phyloP scores from a whole-genome alignment of 2,113 vertebrate genomes.

The Pipa parva region DNA sequence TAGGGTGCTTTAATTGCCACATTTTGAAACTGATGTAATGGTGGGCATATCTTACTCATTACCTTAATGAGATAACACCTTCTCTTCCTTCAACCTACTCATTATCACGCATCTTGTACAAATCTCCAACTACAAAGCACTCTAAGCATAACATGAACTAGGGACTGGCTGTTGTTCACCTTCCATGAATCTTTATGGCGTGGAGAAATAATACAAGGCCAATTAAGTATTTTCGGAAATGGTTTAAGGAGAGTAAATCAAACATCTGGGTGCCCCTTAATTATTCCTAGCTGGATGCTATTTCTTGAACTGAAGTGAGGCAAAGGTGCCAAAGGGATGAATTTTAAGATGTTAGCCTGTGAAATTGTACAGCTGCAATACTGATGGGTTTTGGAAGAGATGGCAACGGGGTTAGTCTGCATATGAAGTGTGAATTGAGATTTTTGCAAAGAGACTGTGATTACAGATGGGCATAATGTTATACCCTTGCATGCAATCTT shows the following conservation, averaged over 20 bases:
- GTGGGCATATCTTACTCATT: slow-evolving; percentile 93
- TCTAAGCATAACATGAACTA: slow-evolving; percentile 48
- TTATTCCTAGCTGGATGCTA: slow-evolving; percentile 76
- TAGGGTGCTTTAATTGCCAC: slow-evolving; percentile 93
- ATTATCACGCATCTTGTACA: slow-evolving; percentile 89
- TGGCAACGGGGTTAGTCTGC: slow-evolving; percentile 86
- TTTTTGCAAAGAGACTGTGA: slow-evolving; percentile 84
- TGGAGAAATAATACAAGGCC: slow-evolving; percentile 44
- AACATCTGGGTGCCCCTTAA: slow-evolving; percentile 80
- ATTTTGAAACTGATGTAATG: slow-evolving; percentile 91
- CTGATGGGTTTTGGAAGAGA: slow-evolving; percentile 75
- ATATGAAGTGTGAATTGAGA: slow-evolving; percentile 89
- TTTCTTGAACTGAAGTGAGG: slow-evolving; percentile 78
- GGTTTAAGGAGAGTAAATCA: slow-evolving; percentile 61
- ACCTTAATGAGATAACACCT: slow-evolving; percentile 98
- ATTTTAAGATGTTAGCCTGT: slow-evolving; percentile 84
- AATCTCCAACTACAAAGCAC: slow-evolving; percentile 72
- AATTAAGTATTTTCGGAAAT: slow-evolving; percentile 54
- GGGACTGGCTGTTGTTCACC: slow-evolving; percentile 37
- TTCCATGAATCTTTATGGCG: slow-evolving; percentile 48
- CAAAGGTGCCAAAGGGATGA: slow-evolving; percentile 82
- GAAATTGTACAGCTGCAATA: slow-evolving; percentile 78
- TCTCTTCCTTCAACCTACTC: slow-evolving; percentile 89
- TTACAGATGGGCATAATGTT: slow-evolving; percentile 79
- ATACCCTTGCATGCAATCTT: slow-evolving; percentile 78